phyloP scores from a whole-genome alignment of 1,140 invertebrate genomes.

The Drosophila novamexicana region DNA sequence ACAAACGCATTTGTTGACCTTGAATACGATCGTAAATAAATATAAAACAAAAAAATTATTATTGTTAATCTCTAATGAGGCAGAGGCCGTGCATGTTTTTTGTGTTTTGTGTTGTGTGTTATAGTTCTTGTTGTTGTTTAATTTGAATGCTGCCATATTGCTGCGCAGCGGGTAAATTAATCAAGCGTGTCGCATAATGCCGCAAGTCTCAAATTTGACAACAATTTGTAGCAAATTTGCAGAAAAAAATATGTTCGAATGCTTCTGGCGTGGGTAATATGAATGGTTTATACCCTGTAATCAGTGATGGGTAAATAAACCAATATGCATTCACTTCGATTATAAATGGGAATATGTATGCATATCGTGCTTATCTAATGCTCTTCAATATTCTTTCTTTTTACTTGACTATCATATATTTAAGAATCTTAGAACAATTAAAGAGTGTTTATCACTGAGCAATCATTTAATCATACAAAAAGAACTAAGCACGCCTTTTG shows the following conservation, averaged over 20 bases:
- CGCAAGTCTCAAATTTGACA: conserved; percentile 61
- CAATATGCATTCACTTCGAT: too few relatives aligned
- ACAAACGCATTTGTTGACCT: conserved; percentile 76
- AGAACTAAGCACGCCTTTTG: too few relatives aligned
- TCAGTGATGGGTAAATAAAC: neutral
- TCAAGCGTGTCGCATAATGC: conserved; percentile 65
- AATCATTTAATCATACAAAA: too few relatives aligned
- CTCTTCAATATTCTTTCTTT: too few relatives aligned
- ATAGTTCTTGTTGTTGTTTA: neutral
- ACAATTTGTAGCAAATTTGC: conserved; percentile 51
- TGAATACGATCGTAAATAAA: conserved; percentile 68
- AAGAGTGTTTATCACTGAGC: too few relatives aligned
- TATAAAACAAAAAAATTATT: conserved; percentile 55
- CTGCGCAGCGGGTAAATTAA: conserved; percentile 77
- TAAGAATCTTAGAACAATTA: too few relatives aligned
- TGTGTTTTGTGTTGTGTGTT: conserved; percentile 39
- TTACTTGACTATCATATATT: too few relatives aligned
- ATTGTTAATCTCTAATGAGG: conserved; percentile 75
- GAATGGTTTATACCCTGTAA: neutral
- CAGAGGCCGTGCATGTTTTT: conserved; percentile 29
- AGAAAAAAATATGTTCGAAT: conserved; percentile 4
- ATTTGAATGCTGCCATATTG: conserved; percentile 51
- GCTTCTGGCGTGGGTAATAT: neutral
- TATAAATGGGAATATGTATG: too few relatives aligned
- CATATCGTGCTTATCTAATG: too few relatives aligned